Evolutionary conservation across 2,797 vertebrate species (phyloP).

Genomic region (Eremophila alpestris): DNA sequence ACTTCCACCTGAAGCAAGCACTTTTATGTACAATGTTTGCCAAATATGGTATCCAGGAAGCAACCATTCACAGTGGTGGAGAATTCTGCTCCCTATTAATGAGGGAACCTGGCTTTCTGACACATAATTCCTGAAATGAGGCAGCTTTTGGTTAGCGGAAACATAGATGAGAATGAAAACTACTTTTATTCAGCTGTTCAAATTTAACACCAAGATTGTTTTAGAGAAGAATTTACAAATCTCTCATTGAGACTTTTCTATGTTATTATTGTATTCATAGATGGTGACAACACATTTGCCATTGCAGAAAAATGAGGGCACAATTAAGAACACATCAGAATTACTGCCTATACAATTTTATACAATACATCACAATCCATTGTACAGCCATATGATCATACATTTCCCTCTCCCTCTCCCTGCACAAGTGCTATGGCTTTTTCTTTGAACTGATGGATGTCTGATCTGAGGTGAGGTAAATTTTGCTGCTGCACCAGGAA

Average conservation of each 20-base stretch:
- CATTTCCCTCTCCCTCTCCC: background rate
- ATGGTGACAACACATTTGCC: background rate
- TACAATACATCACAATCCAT: background rate
- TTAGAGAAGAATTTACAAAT: background rate
- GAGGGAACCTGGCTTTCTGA: background rate
- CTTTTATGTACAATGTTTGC: background rate
- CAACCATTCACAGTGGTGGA: background rate
- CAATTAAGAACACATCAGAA: background rate
- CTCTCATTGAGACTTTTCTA: background rate
- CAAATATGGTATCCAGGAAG: conserved; percentile 7
- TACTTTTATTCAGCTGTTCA: background rate
- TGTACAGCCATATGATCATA: background rate
- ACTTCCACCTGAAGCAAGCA: background rate
- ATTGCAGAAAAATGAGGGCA: background rate
- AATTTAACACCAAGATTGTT: background rate
- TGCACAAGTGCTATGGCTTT: background rate
- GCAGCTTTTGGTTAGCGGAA: background rate
- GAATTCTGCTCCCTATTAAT: background rate
- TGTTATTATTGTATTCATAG: background rate
- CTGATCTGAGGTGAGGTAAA: background rate
- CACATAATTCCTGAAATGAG: background rate
- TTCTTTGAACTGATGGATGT: background rate
- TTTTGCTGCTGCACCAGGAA: background rate
- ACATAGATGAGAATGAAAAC: background rate
- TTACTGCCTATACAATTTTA: background rate